Evolutionary conservation across 1,140 invertebrate species (phyloP).

Genomic region (Archegozetes longisetosus): DNA sequence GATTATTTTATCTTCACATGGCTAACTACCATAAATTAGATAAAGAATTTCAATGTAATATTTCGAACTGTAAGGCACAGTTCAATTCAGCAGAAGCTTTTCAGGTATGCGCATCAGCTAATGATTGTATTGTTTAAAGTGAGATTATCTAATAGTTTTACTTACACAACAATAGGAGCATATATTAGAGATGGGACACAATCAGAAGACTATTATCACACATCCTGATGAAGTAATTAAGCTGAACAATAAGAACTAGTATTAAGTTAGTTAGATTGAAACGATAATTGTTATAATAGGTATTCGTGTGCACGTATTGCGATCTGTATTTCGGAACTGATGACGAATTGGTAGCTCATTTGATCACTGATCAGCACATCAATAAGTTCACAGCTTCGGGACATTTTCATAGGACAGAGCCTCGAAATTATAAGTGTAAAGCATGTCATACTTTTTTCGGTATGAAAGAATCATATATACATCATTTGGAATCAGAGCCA

Average conservation of each 20-base stretch:
- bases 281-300: not conserved
- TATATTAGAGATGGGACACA: slow-evolving; percentile 7
- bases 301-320: slow-evolving; percentile 19
- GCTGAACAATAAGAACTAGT: not conserved
- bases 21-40: slow-evolving; percentile 23
- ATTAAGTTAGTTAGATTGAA: too few relatives aligned
- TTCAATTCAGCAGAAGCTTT: slow-evolving; percentile 20
- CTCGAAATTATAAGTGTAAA: slow-evolving; percentile 25
- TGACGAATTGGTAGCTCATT: slow-evolving; percentile 23
- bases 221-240: slow-evolving; percentile 12
- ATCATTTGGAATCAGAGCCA: slow-evolving; percentile 24
- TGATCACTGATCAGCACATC: slow-evolving; percentile 23
- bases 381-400: slow-evolving; percentile 22
- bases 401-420: slow-evolving; percentile 24
- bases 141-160: not conserved
- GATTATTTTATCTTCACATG: slow-evolving; percentile 25
- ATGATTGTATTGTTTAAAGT: not conserved
- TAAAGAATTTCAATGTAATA: slow-evolving; percentile 23
- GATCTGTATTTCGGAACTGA: slow-evolving; percentile 23
- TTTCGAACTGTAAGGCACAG: slow-evolving; percentile 21
- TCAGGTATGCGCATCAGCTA: slow-evolving; percentile 12
- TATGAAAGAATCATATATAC: slow-evolving; percentile 23
- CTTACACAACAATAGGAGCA: slow-evolving; percentile 5
- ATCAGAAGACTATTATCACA: slow-evolving; percentile 16
- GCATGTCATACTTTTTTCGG: slow-evolving; percentile 26